These are phyloP conservation scores for Scaeva pyrastri DNA, from an alignment of 2,888 invertebrate species.

Conservation along the genomic window DNA sequence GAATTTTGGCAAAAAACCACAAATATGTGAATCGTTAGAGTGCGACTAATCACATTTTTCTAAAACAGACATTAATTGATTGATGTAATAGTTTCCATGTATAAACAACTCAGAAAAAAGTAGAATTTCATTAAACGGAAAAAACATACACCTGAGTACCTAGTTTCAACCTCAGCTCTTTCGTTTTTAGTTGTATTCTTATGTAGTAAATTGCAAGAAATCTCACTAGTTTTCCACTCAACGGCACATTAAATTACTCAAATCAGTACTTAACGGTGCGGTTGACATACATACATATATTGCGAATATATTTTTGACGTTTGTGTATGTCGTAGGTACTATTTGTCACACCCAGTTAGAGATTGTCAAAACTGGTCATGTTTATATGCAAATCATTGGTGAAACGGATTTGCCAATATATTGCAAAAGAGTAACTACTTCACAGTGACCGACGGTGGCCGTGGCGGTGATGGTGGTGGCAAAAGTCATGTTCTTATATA, in stretches of 20 bases:
- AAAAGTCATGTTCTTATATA: constrained; percentile 45
- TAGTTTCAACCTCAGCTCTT: constrained; percentile 37
- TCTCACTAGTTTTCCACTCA: constrained; percentile 7
- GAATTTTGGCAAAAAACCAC: neutral
- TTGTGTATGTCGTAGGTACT: no score
- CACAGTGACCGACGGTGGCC: neutral
- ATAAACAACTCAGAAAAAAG: neutral
- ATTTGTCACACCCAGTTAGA: constrained; percentile 33
- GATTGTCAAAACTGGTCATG: constrained; percentile 34
- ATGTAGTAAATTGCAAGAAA: neutral
- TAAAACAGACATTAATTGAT: constrained; percentile 1
- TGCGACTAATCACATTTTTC: constrained; percentile 4
- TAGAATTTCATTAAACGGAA: neutral
- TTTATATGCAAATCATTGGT: constrained; percentile 43
- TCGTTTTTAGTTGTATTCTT: constrained; percentile 4
- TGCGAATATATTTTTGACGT: neutral
- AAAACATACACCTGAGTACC: no score
- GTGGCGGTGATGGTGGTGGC: constrained; percentile 6
- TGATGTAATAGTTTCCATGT: neutral
- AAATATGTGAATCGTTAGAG: neutral
- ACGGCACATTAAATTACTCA: neutral
- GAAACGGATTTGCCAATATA: constrained; percentile 36
- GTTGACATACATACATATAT: no score
- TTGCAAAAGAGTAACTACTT: constrained; percentile 6
- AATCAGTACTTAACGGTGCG: neutral